These are phyloP conservation scores for Meloidogyne floridensis DNA, from an alignment of 1,140 invertebrate species.

Conservation along the genomic window DNA sequence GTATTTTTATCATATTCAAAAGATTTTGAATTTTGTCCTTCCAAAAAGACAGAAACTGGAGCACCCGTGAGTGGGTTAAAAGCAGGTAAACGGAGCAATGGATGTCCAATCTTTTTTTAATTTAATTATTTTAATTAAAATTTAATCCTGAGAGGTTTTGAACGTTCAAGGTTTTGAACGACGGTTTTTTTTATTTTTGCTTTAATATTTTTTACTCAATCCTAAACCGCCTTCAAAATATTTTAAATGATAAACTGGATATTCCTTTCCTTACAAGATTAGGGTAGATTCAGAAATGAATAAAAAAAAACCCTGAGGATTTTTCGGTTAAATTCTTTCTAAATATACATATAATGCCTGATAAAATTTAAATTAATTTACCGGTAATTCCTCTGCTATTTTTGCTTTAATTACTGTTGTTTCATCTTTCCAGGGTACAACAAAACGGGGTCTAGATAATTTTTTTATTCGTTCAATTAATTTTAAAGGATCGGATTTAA, in stretches of 20 bases:
- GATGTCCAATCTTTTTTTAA: slow-evolving; percentile 14
- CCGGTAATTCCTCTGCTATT: slow-evolving; percentile 24
- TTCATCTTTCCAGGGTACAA: slow-evolving; percentile 20
- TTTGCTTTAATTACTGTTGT: slow-evolving; percentile 8
- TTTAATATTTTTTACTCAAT: no score
- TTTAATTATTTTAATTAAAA: background rate
- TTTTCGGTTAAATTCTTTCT: no score
- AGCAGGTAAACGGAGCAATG: slow-evolving; percentile 11
- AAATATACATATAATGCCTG: no score
- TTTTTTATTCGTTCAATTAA: background rate
- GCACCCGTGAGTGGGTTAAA: slow-evolving; percentile 14
- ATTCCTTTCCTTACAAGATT: no score
- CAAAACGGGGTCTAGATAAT: slow-evolving; percentile 10
- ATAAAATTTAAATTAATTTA: background rate
- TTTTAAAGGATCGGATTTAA: background rate
- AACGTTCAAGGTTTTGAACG: no score
- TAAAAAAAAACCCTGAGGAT: no score
- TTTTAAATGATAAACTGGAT: no score
- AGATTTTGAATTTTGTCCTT: background rate
- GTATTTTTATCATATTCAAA: slow-evolving; percentile 1
- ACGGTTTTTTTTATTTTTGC: no score
- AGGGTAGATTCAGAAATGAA: no score
- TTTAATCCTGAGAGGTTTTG: no score
- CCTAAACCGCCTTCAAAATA: no score
- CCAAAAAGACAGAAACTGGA: background rate